Conservation (phyloP, 37 sponge, comb jelly and placozoan species). For the Petrosia ficiformis region DNA sequence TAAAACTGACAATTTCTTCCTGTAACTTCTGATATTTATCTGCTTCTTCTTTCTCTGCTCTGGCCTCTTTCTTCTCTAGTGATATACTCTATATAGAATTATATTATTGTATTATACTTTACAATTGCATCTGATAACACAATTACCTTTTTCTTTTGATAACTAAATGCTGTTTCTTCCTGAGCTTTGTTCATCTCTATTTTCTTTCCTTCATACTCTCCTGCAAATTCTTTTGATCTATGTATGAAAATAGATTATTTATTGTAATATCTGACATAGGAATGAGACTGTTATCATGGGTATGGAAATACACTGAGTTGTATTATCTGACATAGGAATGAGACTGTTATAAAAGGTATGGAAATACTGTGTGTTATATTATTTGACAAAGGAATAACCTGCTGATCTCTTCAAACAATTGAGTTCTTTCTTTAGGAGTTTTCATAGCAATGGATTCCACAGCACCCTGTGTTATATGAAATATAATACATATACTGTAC, state of each 20-base stretch:
- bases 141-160: constrained; percentile 85
- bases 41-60: constrained; percentile 93
- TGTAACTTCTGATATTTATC: constrained; percentile 83
- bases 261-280: too few species aligned
- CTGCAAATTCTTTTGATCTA: constrained; percentile 80
- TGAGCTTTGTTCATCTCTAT: constrained; percentile 71
- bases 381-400: constrained; percentile 19
- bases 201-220: constrained; percentile 84
- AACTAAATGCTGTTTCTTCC: constrained; percentile 81
- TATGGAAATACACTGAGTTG: not conserved
- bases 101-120: too few species aligned
- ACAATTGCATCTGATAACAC: not conserved
- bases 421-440: constrained; percentile 92
- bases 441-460: constrained; percentile 99
- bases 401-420: constrained; percentile 97
- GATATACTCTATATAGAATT: constrained; percentile 43
- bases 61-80: constrained; percentile 80
- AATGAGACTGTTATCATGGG: too few species aligned
- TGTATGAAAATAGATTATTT: too few species aligned
- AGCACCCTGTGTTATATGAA: constrained; percentile 68
- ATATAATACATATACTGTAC: not conserved
- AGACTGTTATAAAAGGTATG: too few species aligned
- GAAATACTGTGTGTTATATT: not conserved
- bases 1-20: too few species aligned
- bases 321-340: not conserved